Base-by-base conservation (phyloP, 2,113 vertebrate genomes). In the Otus sunia region DNA sequence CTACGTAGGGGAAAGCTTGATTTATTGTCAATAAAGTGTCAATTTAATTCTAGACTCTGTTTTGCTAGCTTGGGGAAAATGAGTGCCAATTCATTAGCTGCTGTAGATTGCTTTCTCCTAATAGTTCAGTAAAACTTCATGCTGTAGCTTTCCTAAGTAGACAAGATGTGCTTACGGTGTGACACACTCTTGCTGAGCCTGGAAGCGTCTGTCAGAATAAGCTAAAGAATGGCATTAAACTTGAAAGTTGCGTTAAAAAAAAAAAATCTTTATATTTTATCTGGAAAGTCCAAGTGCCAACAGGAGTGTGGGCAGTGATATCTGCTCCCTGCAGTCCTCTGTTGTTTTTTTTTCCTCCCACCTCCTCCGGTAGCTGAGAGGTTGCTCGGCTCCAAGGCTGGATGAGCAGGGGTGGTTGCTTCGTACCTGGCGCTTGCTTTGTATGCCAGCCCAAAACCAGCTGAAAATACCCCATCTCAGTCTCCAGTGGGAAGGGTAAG, bases 11-110 rank as follows among this genome's bases (percentile, higher is more conserved):
- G 18, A 60, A 86, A 22, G 27, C 60, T 91, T 92, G 94, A 93
- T 92, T 93, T 94, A 92, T 88, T 90, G 62, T 86, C 78, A 86
- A 4, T 79, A 39, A 91, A 94, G 29, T 18, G 27, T 68, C 88
- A 79, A 10, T 34, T 82, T 77, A 68, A 86, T 96, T 95, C 39
- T 23, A 78, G 49, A 34, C 39, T 60, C 10, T 0, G 0, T 83
- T 82, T 79, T 96, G 67, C 79, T 86, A 3, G 30, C 72, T 56
- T 86, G 56, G 45, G 58, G 53, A 56, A 88, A 93, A 79, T 19
- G 53, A 93, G 49, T 86, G 83, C 91, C 67, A 86, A 0, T 77
- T 83, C 50, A 32, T 86, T 62, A 94, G 55, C 88, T 93, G n/a
- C n/a, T 77, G 30, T 23, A 66, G 76, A 62, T 69, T 76, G 82